These are phyloP conservation scores for Porites cylindrica DNA, from an alignment of 92 coral and sea anemone species.

Conservation along the genomic window DNA sequence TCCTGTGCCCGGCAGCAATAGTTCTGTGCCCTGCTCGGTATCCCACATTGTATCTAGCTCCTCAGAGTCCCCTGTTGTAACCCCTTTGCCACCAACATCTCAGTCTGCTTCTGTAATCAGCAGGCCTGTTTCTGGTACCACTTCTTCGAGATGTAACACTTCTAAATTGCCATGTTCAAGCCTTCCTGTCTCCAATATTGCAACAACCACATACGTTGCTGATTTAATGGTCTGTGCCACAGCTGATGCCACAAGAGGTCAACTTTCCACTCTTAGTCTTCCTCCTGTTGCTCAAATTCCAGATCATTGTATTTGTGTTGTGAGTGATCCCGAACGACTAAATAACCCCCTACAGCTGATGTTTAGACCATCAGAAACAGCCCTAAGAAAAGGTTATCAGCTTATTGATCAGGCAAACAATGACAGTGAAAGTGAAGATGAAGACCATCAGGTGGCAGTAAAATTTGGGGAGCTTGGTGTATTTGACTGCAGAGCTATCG, in stretches of 20 bases:
- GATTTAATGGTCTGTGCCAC: conserved; percentile 18
- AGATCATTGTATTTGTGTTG: conserved; percentile 15
- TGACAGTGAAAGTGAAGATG: conserved; percentile 29
- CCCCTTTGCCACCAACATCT: not conserved
- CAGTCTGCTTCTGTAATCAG: not conserved
- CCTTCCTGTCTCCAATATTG: not conserved
- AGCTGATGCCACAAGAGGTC: conserved; percentile 28
- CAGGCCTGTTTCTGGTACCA: not conserved
- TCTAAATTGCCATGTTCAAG: not conserved
- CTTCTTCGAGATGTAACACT: not conserved
- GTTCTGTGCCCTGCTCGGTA: too few species aligned
- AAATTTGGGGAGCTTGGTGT: conserved; percentile 55
- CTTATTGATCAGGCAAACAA: not conserved
- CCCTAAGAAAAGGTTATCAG: not conserved
- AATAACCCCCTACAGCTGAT: conserved; percentile 22
- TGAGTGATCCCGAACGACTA: not conserved
- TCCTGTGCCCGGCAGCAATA: not conserved
- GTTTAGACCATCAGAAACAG: conserved; percentile 26
- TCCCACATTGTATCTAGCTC: not conserved
- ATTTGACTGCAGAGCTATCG: conserved; percentile 40
- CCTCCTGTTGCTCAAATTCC: conserved; percentile 44
- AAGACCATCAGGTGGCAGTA: conserved; percentile 45
- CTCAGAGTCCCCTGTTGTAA: not conserved
- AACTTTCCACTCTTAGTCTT: conserved; percentile 44
- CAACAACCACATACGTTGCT: not conserved